Base-by-base conservation (phyloP, 2,113 vertebrate genomes). In the Plecotus auritus region DNA sequence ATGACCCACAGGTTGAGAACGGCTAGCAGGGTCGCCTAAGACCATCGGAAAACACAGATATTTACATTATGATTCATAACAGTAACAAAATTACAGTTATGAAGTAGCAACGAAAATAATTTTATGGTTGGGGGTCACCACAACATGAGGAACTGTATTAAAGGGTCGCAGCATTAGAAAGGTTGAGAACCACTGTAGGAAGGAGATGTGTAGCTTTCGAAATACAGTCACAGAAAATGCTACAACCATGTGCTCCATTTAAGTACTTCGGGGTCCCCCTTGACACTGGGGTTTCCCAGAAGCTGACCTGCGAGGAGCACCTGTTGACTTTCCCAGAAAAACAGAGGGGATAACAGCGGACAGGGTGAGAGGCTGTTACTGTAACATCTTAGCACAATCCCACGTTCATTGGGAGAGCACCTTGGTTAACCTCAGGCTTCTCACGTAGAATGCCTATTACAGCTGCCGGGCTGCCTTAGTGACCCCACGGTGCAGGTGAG, bases 381-480 rank as follows among this genome's bases (percentile, higher is more conserved):
- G 76, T 18, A 77, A 47, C 28, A 35, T 30, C 81, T 26, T 35
- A 47, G 49, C 54, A 82, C 49, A 37, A 9, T 49, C n/a, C 4
- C 17, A 11, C 17, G 37, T 72, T 64, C 51, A 11, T 54, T 23
- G 8, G 30, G 69, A 84, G 30, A 83, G 14, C 54, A 42, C 26
- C 30, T 54, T 61, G 1, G 18, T 54, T 30, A 28, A 30, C 22
- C 10, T 7, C 2, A 51, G 42, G 42, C 56, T 20, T 37, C 32
- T 85, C 30, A 10, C 18, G 16, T 13, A 47, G 16, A 22, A 28
- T 9, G 32, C 17, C 35, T n/a, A 30, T 1, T 23, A 2, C 5
- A 9, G 9, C 28, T 4, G 11, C 0, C 1, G 26, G 13, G 35
- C 3, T 0, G 13, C 16, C 2, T 5, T 26, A 6, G 5, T 32